phyloP scores from a whole-genome alignment of 1,140 invertebrate genomes.

The Helicoverpa armigera region DNA sequence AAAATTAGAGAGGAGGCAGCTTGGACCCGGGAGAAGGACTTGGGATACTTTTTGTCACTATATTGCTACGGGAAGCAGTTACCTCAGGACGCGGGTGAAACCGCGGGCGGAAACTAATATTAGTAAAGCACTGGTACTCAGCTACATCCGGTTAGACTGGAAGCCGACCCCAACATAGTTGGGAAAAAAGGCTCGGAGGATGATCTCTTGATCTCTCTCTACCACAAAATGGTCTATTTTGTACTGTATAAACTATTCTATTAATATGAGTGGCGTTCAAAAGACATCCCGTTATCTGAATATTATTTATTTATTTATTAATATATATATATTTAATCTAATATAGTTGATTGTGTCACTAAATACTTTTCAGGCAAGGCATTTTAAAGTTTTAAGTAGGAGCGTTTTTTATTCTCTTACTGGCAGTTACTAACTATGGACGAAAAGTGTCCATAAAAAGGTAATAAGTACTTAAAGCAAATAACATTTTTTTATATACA shows the following conservation, averaged over 20 bases:
- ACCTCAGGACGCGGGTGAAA: too few relatives aligned
- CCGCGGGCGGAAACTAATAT: too few relatives aligned
- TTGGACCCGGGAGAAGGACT: too few relatives aligned
- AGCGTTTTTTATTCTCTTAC: constrained; percentile 9
- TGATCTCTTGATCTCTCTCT: too few relatives aligned
- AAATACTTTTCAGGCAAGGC: constrained; percentile 18
- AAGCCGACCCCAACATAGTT: too few relatives aligned
- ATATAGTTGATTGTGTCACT: background rate
- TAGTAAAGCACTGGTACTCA: too few relatives aligned
- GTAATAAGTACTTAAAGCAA: constrained; percentile 4
- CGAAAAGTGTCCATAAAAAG: background rate
- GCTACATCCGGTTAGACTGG: too few relatives aligned
- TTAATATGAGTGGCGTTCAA: constrained; percentile 3
- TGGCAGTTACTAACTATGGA: constrained; percentile 11
- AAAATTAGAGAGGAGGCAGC: too few relatives aligned
- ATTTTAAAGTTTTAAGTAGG: background rate
- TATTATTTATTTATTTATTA: background rate
- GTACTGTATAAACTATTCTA: background rate
- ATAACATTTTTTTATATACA: background rate
- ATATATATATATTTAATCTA: background rate
- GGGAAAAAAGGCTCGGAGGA: too few relatives aligned
- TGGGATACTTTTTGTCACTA: too few relatives aligned
- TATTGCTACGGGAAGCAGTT: too few relatives aligned
- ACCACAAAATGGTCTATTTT: background rate
- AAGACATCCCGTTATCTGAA: constrained; percentile 3